phyloP scores from a whole-genome alignment of 2,797 vertebrate genomes.

The Lutjanus argentimaculatus region DNA sequence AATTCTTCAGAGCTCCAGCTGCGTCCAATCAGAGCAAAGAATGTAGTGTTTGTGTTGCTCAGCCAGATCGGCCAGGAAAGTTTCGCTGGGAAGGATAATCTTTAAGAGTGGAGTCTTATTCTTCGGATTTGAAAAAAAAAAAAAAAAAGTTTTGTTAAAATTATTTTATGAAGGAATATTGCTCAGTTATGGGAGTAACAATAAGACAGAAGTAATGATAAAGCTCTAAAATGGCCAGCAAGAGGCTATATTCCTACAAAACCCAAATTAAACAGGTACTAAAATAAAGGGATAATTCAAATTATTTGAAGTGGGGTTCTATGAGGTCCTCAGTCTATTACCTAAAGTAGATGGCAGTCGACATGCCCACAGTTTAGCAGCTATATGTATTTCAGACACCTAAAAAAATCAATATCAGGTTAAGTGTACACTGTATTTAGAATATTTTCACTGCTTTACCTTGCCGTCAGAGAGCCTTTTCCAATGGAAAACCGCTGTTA shows the following conservation, averaged over 20 bases:
- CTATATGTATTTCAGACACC: no score
- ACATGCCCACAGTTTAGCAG: no score
- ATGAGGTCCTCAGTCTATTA: no score
- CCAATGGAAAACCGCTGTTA: no score
- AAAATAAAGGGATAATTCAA: no score
- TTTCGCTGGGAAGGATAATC: not conserved
- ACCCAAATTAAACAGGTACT: not conserved
- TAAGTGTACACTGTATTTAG: no score
- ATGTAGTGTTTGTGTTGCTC: conserved; percentile 13
- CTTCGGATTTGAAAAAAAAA: not conserved
- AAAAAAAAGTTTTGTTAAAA: not conserved
- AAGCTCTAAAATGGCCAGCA: not conserved
- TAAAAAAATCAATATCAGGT: no score
- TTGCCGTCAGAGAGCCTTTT: no score
- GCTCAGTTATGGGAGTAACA: not conserved
- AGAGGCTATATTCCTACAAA: not conserved
- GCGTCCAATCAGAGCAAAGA: conserved; percentile 65
- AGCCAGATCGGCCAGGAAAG: conserved; percentile 31
- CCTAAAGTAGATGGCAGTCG: no score
- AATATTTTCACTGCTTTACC: no score
- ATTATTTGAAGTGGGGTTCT: no score
- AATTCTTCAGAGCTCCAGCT: conserved; percentile 46
- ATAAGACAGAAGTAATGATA: not conserved
- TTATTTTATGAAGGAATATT: accelerated
- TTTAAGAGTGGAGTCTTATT: not conserved